Base-by-base conservation (phyloP, 2,888 invertebrate species). In the Argyresthia albistria region DNA sequence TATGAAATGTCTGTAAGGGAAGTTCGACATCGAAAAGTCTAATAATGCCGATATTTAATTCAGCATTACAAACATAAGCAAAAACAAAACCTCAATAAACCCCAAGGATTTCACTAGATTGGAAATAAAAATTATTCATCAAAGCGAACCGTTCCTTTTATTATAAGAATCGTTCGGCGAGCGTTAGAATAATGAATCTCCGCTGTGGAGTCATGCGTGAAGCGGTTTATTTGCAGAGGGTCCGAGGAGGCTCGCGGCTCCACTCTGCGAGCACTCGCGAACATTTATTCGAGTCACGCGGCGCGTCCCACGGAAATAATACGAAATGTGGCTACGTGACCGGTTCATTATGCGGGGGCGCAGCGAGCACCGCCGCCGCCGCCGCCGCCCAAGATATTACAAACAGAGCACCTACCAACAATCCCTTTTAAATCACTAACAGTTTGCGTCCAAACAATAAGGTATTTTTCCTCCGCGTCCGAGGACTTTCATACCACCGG, bases 321-420 rank as follows among this genome's bases (percentile, higher is more conserved):
- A 86, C 84, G 87, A 84, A 88, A 88, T 88, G 86, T 80, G 80
- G 73, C 78, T 83, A 88, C 88, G 88, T 88, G 88, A 87, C 86
- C 80, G 73, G 84, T 80, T 84, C 86, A 82, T 83, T 86, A 80
- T 83, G 83, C 79, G 79, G 79, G 76, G 71, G 66, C 75, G 73
- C 72, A 75, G 71, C 71, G 65, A 64, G 62, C 61, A 68, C 70
- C 43, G 67, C 69, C 67, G 69, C 73, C 75, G 69, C 73, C 75
- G 76, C 71, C 74, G 72, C 73, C 70, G 36, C 25, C 25, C 64
- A 70, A 69, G 73, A 70, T 63, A 64, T 71, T 71, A 71, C 74
- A 71, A 71, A 76, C 73, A 72, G 69, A 60, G 57, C 54, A 64
- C 64, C 67, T 59, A 57, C 54, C 60, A 58, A 59, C 63, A 69